Evolutionary conservation across 2,797 vertebrate species (phyloP), one percentile per base, ranked within the genome.

Genomic region (Crenuchus spilurus): DNA sequence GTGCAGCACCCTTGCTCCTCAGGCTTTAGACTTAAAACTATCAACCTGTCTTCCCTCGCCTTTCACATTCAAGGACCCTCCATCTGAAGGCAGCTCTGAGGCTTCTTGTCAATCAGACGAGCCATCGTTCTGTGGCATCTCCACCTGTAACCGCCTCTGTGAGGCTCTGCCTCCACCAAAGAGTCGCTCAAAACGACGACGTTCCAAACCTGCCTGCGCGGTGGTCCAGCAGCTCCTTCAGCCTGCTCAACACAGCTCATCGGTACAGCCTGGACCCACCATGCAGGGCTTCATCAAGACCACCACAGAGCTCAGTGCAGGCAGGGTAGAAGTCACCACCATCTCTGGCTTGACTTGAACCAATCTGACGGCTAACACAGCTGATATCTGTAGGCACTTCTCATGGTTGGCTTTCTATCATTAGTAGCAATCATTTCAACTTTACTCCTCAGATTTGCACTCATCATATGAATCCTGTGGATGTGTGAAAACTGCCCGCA

Each of bases 51-150:
- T 39, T 14, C 75, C 85, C 2, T 84, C 87, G 1, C 82, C 72
- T 0, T 86, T 87, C 0, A 16, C 76, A 57, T 90, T 88, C 26
- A 85, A 78, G 82, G 86, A 91, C 85, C 85, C 86, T 0, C 93
- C 92, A 0, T 98, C 96, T 0, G 96, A 97, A 78, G 95, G 94
- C 63, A 97, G 95, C 87, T 98, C 96, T 0, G 96, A 97, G 85
- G 95, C 92, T 0, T 98, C 96, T 0, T 98, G 95, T 0, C 95
- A 97, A 74, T 98, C 96, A 0, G 96, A 98, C 31, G 96, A 98
- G 80, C 95, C 95, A 39, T 97, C 95, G 54, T 97, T 98, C 78
- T 98, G 97, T 61, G 97, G 97, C 86, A 94, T 98, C 85, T 90
- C 95, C 76, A 65, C 86, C 0, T 98, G 97, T 85, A 91, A 90